Evolutionary conservation across 2,888 invertebrate species (phyloP), one percentile per base, ranked within the genome.

Genomic region (Eristalis pertinax): DNA sequence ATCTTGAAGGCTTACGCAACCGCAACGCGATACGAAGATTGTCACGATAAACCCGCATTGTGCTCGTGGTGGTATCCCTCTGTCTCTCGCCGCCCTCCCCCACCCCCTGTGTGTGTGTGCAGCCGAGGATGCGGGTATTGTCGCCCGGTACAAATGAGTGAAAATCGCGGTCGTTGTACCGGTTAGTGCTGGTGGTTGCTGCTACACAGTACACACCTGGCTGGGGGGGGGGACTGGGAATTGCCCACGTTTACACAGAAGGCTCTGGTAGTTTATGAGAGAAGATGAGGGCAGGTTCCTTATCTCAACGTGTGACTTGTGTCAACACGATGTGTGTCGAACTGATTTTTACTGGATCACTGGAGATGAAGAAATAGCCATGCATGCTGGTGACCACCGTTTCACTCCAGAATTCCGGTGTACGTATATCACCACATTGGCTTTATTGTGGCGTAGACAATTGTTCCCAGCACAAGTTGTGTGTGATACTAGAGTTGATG

Each of bases 1-100:
- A 26, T 60, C 60, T 60, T 29, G 26, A 24, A 60, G 60, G 60
- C 60, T 60, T 60, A 60, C 60, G 60, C 60, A 60, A 60, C 60
- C 60, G 60, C 60, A 60, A 60, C 60, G 60, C 26, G 60, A 60
- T 60, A 60, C 26, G 60, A 60, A 60, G 60, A 60, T 60, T 60
- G 60, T 60, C 60, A 60, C 60, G 60, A 60, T 60, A 60, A 60
- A 13, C 24, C 60, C 50, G 24, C 60, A 60, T 60, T 60, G 60
- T 29, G 60, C 15, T 15, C 8, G 50, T 19, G 19, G 50, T 50
- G 8, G 8, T n/a, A 8, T 19, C 7, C 3, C 50, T 19, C 15
- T 50, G n/a, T 50, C 43, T 19, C 43, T 4, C 2, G 4, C 32
- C 1, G 4, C n/a, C n/a, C 43, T 5, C 43, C 19, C 19, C 0